phyloP scores from a whole-genome alignment of 2,113 vertebrate genomes.

The Platycercus adscitus region DNA sequence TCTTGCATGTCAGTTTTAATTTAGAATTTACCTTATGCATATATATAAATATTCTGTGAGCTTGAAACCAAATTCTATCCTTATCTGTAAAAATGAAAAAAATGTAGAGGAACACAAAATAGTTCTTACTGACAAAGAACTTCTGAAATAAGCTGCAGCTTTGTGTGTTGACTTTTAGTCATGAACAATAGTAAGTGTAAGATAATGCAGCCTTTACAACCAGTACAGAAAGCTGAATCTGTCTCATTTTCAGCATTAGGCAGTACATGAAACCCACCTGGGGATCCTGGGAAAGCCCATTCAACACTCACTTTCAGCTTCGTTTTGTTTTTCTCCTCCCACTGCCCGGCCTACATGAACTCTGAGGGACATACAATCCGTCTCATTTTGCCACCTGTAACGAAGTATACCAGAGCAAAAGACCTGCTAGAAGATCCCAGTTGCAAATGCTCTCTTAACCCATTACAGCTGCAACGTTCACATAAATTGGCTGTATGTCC shows the following conservation, averaged over 20 bases:
- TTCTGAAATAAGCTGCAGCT: constrained; percentile 69
- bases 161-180: constrained; percentile 67
- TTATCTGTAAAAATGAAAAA: constrained; percentile 31
- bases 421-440: constrained; percentile 64
- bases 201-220: constrained; percentile 75
- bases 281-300: constrained; percentile 82
- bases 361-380: constrained; percentile 78
- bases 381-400: constrained; percentile 81
- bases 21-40: background rate
- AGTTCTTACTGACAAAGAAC: constrained; percentile 54
- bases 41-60: constrained; percentile 14
- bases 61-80: background rate
- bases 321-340: constrained; percentile 77
- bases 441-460: constrained; percentile 69
- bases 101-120: constrained; percentile 28
- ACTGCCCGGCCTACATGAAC: constrained; percentile 69
- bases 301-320: constrained; percentile 69
- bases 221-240: constrained; percentile 67
- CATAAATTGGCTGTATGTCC: background rate
- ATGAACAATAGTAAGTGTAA: constrained; percentile 73
- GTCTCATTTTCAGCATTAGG: constrained; percentile 79
- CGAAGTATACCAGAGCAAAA: constrained; percentile 77
- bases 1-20: constrained; percentile 22
- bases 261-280: constrained; percentile 88
- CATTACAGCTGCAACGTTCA: constrained; percentile 14